phyloP scores from a whole-genome alignment of 2,113 vertebrate genomes.

The Sylvia atricapilla region DNA sequence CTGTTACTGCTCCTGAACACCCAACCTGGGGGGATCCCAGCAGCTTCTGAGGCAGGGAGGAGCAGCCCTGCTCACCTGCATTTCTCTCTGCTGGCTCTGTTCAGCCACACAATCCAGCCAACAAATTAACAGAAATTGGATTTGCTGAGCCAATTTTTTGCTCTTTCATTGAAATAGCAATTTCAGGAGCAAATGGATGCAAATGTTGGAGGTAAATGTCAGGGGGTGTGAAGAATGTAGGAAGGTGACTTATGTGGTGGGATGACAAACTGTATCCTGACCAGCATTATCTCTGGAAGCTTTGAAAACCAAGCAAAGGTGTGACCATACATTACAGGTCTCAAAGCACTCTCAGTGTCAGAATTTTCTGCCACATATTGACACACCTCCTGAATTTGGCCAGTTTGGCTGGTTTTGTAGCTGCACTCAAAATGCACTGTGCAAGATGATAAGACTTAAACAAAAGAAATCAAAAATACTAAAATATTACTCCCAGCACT shows the following conservation, averaged over 20 bases:
- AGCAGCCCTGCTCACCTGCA: not conserved
- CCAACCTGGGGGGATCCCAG: not conserved
- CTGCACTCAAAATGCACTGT: not conserved
- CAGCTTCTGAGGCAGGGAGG: not conserved
- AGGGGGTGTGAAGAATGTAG: not conserved
- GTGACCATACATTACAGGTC: not conserved
- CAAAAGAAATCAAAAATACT: not conserved
- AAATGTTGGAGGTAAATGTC: not conserved
- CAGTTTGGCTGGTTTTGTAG: not conserved
- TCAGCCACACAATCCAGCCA: not conserved
- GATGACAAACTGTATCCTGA: not conserved
- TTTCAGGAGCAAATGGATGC: not conserved
- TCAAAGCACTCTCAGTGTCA: not conserved
- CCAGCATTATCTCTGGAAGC: not conserved
- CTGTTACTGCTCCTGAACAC: not conserved
- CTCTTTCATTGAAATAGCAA: not conserved
- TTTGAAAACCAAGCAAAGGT: not conserved
- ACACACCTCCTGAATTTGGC: not conserved
- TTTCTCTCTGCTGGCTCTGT: not conserved
- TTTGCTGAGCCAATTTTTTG: not conserved
- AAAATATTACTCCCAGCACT: not conserved
- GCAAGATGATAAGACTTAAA: not conserved
- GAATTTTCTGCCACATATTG: not conserved
- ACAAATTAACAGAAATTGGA: not conserved
- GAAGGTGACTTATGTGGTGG: not conserved